These are phyloP conservation scores for Branchinecta sandiegonensis DNA, from an alignment of 2,888 invertebrate genomes.

Conservation along the genomic window DNA sequence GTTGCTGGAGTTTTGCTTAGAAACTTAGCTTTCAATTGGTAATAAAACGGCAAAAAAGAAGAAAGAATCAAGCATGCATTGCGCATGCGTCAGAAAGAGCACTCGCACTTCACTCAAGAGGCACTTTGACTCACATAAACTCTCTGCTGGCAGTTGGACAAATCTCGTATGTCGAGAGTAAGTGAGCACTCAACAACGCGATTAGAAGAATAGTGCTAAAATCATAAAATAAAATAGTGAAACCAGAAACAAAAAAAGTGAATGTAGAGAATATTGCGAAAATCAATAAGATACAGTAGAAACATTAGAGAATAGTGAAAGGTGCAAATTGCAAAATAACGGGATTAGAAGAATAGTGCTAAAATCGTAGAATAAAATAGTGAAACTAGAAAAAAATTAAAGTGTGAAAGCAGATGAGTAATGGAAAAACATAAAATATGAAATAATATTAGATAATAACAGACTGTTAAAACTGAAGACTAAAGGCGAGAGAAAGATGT, in stretches of 20 bases:
- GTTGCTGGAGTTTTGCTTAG: too few species aligned
- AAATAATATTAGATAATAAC: too few species aligned
- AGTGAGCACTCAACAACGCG: constrained; percentile 18
- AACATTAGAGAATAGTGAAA: too few species aligned
- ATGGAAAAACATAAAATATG: too few species aligned
- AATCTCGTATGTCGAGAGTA: constrained; percentile 17
- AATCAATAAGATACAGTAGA: too few species aligned
- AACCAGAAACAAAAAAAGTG: constrained; percentile 18
- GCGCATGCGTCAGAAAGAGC: not conserved
- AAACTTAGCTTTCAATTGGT: too few species aligned
- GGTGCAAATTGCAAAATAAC: not conserved
- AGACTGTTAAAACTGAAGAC: too few species aligned
- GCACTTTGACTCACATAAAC: not conserved
- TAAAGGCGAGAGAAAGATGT: not conserved
- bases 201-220: constrained; percentile 19
- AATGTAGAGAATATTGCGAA: not conserved
- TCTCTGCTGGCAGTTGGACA: constrained; percentile 15
- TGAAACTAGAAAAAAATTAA: constrained; percentile 15
- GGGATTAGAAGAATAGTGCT: constrained; percentile 20
- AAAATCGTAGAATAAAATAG: constrained; percentile 3
- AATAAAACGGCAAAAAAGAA: not conserved
- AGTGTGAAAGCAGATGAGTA: not conserved
- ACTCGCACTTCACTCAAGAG: too few species aligned
- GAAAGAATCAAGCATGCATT: not conserved
- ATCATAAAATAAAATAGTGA: constrained; percentile 10